A percentile compares a stretch with the other conserved stretches of the same genome.
Evolutionary conservation across 2,113 vertebrate species (phyloP).

Genomic region (Larimichthys crocea): DNA sequence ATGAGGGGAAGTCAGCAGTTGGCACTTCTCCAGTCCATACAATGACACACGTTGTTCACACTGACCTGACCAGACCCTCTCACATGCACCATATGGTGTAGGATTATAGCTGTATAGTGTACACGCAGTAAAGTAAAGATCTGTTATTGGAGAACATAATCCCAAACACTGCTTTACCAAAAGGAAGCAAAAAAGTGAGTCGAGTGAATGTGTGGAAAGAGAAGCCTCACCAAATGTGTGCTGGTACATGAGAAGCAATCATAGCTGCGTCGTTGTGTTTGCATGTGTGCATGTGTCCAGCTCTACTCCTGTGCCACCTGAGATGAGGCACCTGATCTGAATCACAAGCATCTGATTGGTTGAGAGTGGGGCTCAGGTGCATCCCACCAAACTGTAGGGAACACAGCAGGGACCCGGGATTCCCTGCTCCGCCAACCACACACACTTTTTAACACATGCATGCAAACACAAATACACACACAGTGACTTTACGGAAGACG

Average conservation of each 20-base stretch:
- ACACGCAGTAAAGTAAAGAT: not conserved
- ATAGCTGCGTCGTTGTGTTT: constrained; percentile 3
- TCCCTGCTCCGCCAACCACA: constrained; percentile 49
- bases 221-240: not conserved
- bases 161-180: not conserved
- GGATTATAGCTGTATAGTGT: not conserved
- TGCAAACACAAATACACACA: constrained; percentile 5
- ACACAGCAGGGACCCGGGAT: constrained; percentile 54
- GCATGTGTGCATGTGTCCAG: constrained; percentile 26
- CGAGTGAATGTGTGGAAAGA: not conserved
- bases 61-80: constrained; percentile 48
- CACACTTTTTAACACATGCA: not conserved
- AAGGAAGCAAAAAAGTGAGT: not conserved
- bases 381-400: constrained; percentile 60
- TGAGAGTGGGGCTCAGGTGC: constrained; percentile 74
- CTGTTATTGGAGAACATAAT: too few species aligned
- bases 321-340: constrained; percentile 62
- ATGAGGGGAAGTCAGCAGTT: constrained; percentile 49
- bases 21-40: constrained; percentile 60
- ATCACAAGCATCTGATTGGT: constrained; percentile 66
- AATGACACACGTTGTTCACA: constrained; percentile 61
- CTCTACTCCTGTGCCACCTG: constrained; percentile 55
- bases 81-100: constrained; percentile 23
- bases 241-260: constrained; percentile 14
- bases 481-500: constrained; percentile 29